Evolutionary conservation across 2,113 vertebrate species (phyloP).

Genomic region (Romanogobio albipinnatus): DNA sequence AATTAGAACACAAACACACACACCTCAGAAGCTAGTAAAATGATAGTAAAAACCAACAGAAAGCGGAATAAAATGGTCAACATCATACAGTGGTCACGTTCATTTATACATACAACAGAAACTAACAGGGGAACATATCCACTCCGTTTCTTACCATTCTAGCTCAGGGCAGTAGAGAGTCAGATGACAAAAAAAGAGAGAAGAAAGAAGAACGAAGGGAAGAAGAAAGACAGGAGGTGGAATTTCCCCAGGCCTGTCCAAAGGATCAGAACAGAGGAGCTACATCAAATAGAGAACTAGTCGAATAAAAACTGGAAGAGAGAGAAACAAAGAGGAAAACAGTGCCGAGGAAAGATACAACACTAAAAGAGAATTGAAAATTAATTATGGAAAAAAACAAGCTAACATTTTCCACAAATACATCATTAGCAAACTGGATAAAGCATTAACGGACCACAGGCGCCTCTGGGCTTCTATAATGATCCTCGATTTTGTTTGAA

Average conservation of each 20-base stretch:
- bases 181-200: conserved; percentile 12
- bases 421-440: conserved; percentile 37
- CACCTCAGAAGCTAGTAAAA: not conserved
- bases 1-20: not conserved
- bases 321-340: conserved; percentile 5
- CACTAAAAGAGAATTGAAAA: conserved; percentile 21
- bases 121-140: conserved; percentile 21
- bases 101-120: conserved; percentile 21
- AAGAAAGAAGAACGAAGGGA: not conserved
- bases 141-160: conserved; percentile 46
- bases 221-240: conserved; percentile 31
- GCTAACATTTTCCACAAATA: conserved; percentile 44
- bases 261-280: conserved; percentile 12
- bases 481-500: not conserved
- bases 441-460: conserved; percentile 21
- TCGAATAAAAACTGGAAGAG: conserved; percentile 15
- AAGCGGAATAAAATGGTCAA: not conserved
- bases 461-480: not conserved
- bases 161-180: conserved; percentile 24
- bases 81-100: not conserved
- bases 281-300: not conserved
- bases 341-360: not conserved
- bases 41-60: too few species aligned
- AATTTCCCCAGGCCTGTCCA: not conserved
- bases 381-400: not conserved